Evolutionary conservation across 1,140 invertebrate genomes (phyloP).

Genomic region (Cryptotermes secundus): DNA sequence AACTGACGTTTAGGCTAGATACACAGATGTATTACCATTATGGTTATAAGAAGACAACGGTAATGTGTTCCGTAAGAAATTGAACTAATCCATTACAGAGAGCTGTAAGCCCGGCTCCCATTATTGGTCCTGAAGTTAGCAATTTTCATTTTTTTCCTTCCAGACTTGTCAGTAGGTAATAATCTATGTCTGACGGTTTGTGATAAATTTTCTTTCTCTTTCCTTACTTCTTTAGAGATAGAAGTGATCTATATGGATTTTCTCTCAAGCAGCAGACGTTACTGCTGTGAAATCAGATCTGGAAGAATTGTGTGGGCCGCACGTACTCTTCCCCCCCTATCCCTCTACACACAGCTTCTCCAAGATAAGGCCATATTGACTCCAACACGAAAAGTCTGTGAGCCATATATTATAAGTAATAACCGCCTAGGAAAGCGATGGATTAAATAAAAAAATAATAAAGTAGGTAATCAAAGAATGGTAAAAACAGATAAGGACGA

Average conservation of each 20-base stretch:
- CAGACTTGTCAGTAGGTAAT: background rate
- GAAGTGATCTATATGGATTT: slow-evolving; percentile 17
- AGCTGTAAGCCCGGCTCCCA: background rate
- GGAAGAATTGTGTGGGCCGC: background rate
- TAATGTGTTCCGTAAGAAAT: background rate
- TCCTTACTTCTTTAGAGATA: background rate
- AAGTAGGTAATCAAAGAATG: slow-evolving; percentile 14
- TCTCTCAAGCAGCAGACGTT: background rate
- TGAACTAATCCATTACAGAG: background rate
- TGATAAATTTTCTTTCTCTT: background rate
- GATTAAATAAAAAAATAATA: slow-evolving; percentile 21
- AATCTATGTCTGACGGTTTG: background rate
- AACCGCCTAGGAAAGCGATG: background rate
- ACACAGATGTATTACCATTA: too few relatives aligned
- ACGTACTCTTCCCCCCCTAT: background rate
- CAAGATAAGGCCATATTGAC: slow-evolving; percentile 3
- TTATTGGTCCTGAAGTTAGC: background rate
- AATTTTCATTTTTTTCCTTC: background rate
- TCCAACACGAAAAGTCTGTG: slow-evolving; percentile 18
- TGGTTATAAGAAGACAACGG: background rate
- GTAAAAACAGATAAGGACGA: slow-evolving; percentile 16
- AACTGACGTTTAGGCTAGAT: too few relatives aligned
- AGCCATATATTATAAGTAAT: slow-evolving; percentile 20
- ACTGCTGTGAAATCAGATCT: background rate
- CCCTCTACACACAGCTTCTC: background rate